These are phyloP conservation scores for Venustaconcha ellipsiformis DNA, from an alignment of 1,140 invertebrate genomes.

Conservation along the genomic window DNA sequence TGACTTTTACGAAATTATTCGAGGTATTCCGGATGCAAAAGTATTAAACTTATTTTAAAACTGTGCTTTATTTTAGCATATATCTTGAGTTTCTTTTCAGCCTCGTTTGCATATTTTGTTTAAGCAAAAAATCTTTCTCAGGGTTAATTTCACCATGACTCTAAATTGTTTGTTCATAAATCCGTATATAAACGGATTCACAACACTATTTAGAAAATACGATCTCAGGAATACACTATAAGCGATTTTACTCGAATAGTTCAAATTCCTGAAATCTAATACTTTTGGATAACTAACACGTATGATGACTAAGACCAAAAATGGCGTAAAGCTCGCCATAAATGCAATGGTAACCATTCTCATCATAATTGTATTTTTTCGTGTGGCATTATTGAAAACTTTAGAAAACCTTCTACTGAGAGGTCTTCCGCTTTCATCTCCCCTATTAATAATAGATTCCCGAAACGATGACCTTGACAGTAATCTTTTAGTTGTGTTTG, in stretches of 20 bases:
- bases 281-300: conserved; percentile 12
- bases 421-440: background rate
- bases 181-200: conserved; percentile 28
- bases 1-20: too few relatives aligned
- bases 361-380: conserved; percentile 31
- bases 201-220: conserved; percentile 31
- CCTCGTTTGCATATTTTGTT: too few relatives aligned
- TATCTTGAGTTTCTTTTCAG: too few relatives aligned
- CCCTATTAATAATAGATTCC: background rate
- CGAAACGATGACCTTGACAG: background rate
- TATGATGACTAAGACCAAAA: conserved; percentile 16
- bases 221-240: conserved; percentile 22
- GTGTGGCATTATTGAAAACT: conserved; percentile 8
- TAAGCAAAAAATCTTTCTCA: conserved; percentile 14
- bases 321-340: conserved; percentile 27
- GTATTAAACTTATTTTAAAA: too few relatives aligned
- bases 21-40: too few relatives aligned
- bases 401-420: conserved; percentile 12
- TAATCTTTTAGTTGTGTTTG: background rate
- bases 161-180: conserved; percentile 27
- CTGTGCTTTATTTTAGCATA: too few relatives aligned
- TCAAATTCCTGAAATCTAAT: background rate
- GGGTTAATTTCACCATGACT: conserved; percentile 13
- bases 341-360: conserved; percentile 32
- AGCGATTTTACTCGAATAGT: conserved; percentile 8